Base-by-base conservation (phyloP, 2,888 invertebrate species). In the Acanthosepion lycidas region DNA sequence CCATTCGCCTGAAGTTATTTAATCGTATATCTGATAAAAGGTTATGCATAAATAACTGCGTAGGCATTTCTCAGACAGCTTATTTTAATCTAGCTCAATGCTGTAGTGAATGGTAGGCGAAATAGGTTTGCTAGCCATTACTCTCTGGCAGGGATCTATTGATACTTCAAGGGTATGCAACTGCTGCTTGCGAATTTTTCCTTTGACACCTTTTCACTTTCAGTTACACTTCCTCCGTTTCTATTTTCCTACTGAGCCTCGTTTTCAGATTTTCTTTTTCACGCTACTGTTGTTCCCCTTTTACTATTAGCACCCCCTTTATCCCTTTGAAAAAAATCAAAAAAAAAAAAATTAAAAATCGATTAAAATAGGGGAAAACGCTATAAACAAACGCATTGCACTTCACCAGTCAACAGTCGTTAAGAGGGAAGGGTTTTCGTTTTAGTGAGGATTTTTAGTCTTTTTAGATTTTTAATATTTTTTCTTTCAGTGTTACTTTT, bases 331-430 rank as follows among this genome's bases (percentile, higher is more conserved):
- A n/a, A 78, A 78, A 12, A n/a, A n/a, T n/a, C n/a, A n/a, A n/a
- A 78, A 18, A n/a, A 59, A 78, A 78, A 78, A n/a, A 78, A 42
- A 3, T 42, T 42, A 42, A 42, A 42, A 78, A n/a, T 33, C 15
- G 15, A 78, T 33, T 78, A n/a, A n/a, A 78, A 33, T 18, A n/a
- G n/a, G 15, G 42, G n/a, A 78, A 78, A 78, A 78, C 78, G 78
- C 12, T 78, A n/a, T 78, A 78, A 78, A 78, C 78, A 78, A 78
- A 78, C 33, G 78, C 78, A 78, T 78, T 78, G n/a, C 78, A 78
- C 78, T 78, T 78, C n/a, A 78, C 15, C 78, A 78, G 78, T 78
- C 33, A 78, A 78, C 78, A 78, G 78, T 78, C 78, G 78, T 78
- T 78, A 78, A 78, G 78, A 78, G 78, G n/a, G 18, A 78, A 78